Percentiles rank a stretch among this genome's conserved stretches.
Conservation (phyloP, 2,113 vertebrate species). For the Apistogramma diplotaenia region DNA sequence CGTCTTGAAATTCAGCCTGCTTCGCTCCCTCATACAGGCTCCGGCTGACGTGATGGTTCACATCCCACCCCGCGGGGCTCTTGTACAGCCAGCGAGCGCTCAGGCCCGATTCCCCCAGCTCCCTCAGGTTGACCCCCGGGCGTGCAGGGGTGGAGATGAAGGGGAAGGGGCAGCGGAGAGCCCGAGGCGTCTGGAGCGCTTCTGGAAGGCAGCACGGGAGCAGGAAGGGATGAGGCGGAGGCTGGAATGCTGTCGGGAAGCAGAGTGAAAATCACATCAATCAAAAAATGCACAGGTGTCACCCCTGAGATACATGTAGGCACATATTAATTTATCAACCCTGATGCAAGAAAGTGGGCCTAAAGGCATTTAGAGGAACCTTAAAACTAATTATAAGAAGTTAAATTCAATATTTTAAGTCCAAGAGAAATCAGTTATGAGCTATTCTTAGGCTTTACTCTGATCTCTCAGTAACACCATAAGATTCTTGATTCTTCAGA, state of each 20-base stretch:
- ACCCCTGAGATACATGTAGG: neutral
- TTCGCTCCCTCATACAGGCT: slow-evolving; percentile 17
- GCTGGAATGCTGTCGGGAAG: slow-evolving; percentile 53
- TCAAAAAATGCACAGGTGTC: neutral
- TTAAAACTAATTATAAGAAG: neutral
- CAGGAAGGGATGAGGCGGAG: slow-evolving; percentile 60
- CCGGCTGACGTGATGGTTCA: slow-evolving; percentile 27
- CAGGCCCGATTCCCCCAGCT: slow-evolving; percentile 28
- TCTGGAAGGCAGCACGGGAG: slow-evolving; percentile 70
- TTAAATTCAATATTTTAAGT: neutral
- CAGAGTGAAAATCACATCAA: neutral
- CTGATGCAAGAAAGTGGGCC: neutral
- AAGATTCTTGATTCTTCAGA: neutral
- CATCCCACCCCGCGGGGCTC: slow-evolving; percentile 37
- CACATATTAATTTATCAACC: neutral
- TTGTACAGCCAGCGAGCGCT: slow-evolving; percentile 37
- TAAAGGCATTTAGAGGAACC: neutral
- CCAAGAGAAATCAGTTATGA: neutral
- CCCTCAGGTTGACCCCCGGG: slow-evolving; percentile 38
- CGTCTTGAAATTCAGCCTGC: slow-evolving; percentile 3
- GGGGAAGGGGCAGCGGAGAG: slow-evolving; percentile 49
- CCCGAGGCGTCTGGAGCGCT: slow-evolving; percentile 37
- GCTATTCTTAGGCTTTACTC: neutral
- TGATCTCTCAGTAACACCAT: neutral
- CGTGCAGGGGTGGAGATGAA: slow-evolving; percentile 35